Evolutionary conservation across 2,797 vertebrate genomes (phyloP).

Genomic region (Cryptoblepharus egeriae): DNA sequence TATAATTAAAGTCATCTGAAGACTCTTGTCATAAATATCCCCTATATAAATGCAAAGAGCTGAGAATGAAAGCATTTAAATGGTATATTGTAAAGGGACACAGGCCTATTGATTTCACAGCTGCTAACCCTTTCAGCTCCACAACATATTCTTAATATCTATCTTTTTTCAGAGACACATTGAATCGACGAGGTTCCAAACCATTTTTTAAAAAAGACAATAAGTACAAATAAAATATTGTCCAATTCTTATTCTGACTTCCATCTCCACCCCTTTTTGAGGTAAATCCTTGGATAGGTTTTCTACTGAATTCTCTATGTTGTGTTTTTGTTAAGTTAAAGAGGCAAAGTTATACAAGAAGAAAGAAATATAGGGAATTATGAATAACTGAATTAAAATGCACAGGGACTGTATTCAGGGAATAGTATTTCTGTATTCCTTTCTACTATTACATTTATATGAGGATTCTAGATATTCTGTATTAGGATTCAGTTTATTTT

Average conservation of each 20-base stretch:
- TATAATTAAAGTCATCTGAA: constrained; percentile 60
- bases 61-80: constrained; percentile 57
- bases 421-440: neutral
- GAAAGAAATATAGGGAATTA: neutral
- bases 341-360: neutral
- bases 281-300: neutral
- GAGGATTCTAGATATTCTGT: neutral
- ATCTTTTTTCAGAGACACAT: constrained; percentile 35
- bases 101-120: constrained; percentile 35
- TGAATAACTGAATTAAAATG: neutral
- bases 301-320: neutral
- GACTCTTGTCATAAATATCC: constrained; percentile 39
- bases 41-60: constrained; percentile 49
- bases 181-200: neutral
- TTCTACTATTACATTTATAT: neutral
- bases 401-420: neutral
- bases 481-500: neutral
- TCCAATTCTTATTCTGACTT: constrained; percentile 5
- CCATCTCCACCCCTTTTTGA: neutral
- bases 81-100: constrained; percentile 44
- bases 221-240: neutral
- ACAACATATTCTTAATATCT: neutral
- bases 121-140: constrained; percentile 50
- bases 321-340: neutral
- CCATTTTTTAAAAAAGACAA: neutral